Evolutionary conservation across 35 echinoderm and acorn worm genomes (phyloP), one percentile per base, ranked within the genome.

Genomic region (Heliocidaris tuberculata): DNA sequence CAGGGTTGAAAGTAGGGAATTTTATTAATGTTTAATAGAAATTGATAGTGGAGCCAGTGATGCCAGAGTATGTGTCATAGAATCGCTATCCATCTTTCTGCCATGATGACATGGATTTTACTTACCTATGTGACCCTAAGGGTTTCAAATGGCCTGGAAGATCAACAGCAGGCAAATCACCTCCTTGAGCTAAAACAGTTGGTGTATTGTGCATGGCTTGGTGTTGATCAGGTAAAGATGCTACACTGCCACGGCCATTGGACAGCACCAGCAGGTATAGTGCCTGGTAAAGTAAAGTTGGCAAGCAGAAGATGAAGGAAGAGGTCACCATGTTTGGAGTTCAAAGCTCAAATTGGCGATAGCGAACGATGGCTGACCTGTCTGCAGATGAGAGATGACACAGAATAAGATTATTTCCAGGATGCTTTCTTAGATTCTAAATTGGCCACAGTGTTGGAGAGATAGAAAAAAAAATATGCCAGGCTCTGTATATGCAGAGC

Each of bases 121-220:
- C 47, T 87, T 31, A 49, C 60, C 94, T 94, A 86, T 99, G 98
- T 65, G 52, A 70, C 32, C 95, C 86, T 24, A 92, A 31, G 9
- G 93, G 95, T 94, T 95, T 97, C 35, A 97, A 12, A 88, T 95
- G 96, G 13, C 90, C 96, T 12, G 94, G 87, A 89, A 48, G 87
- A 47, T 89, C 4, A 47, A n/a, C 31, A 17, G 8, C 87, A 32
- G 31, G 31, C 32, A 47, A n/a, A 47, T 19, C 5, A 89, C 35
- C 32, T 48, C 87, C 24, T 32, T 89, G 11, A n/a, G 87, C 29
- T 47, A 48, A 31, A 89, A 47, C 87, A 89, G 8, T 9, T 31
- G 87, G 31, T 47, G 31, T 48, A 89, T 7, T 48, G 31, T 89
- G 31, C 32, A 47, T 89, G 5, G 87, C 15, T 2, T 12, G 19